These are phyloP conservation scores for Netelia melanura DNA, from an alignment of 2,888 invertebrate genomes.

Conservation along the genomic window DNA sequence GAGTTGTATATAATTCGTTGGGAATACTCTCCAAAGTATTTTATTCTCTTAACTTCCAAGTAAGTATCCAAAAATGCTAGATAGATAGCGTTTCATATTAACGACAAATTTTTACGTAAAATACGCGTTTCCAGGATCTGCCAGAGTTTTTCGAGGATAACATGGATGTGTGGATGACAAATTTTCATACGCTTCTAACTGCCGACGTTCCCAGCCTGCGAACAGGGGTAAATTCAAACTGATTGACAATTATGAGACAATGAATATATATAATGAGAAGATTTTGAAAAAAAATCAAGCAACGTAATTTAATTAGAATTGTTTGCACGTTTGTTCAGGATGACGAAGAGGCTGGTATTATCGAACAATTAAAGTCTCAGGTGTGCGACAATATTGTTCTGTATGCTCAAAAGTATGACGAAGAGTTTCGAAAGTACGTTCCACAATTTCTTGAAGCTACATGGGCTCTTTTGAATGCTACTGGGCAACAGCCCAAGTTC, in stretches of 20 bases:
- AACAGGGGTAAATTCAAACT: slow-evolving; percentile 85
- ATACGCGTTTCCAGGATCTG: slow-evolving; percentile 88
- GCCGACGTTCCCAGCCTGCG: slow-evolving; percentile 91
- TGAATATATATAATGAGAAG: not conserved
- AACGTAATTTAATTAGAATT: slow-evolving; percentile 3
- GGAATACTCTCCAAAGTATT: slow-evolving; percentile 97
- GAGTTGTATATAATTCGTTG: slow-evolving; percentile 95
- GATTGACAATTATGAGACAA: too few relatives aligned
- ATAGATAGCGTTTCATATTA: not conserved
- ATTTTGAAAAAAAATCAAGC: not conserved
- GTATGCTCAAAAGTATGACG: slow-evolving; percentile 99
- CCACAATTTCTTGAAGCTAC: slow-evolving; percentile 97
- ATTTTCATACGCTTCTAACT: slow-evolving; percentile 93
- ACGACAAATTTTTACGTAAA: slow-evolving; percentile 10
- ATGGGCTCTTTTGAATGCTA: slow-evolving; percentile 95
- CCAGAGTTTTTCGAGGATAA: slow-evolving; percentile 99
- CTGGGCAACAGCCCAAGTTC: slow-evolving; percentile 94
- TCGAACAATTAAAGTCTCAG: slow-evolving; percentile 97
- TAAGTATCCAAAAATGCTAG: slow-evolving; percentile 75
- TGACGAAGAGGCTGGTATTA: slow-evolving; percentile 94
- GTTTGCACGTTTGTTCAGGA: slow-evolving; percentile 85
- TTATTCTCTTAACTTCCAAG: slow-evolving; percentile 98
- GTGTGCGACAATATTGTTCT: slow-evolving; percentile 97
- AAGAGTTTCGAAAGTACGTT: slow-evolving; percentile 96
- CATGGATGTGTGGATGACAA: slow-evolving; percentile 97